Conservation (phyloP, 2,113 vertebrate genomes). For the Gambusia holbrooki region DNA sequence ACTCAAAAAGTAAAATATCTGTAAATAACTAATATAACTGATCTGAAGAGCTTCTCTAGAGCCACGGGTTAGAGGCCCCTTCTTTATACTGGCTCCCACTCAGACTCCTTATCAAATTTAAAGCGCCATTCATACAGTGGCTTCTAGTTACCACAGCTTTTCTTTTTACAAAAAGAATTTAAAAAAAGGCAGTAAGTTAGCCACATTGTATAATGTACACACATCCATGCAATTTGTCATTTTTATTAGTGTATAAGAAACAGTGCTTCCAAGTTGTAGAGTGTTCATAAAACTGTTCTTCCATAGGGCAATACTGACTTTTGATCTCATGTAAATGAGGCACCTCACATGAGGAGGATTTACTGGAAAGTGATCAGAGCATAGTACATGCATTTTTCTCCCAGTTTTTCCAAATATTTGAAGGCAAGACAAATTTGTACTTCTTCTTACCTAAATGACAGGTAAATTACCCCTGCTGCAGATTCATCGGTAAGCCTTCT, state of each 20-base stretch:
- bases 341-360: too few relatives aligned
- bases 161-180: not conserved
- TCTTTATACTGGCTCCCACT: not conserved
- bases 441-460: not conserved
- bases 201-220: not conserved
- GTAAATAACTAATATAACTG: too few relatives aligned
- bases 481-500: not conserved
- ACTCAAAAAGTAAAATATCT: too few relatives aligned
- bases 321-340: not conserved
- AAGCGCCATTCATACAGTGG: not conserved
- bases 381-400: not conserved
- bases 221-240: not conserved
- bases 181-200: not conserved
- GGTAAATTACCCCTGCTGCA: not conserved
- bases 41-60: too few relatives aligned
- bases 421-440: not conserved
- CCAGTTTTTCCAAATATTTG: not conserved
- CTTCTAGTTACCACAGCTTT: not conserved
- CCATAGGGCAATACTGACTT: not conserved
- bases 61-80: not conserved
- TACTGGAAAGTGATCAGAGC: too few relatives aligned
- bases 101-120: not conserved
- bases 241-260: not conserved
- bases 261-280: not conserved
- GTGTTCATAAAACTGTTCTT: not conserved